Base-by-base conservation (phyloP, 2,797 vertebrate species). In the Sebastes alutus region DNA sequence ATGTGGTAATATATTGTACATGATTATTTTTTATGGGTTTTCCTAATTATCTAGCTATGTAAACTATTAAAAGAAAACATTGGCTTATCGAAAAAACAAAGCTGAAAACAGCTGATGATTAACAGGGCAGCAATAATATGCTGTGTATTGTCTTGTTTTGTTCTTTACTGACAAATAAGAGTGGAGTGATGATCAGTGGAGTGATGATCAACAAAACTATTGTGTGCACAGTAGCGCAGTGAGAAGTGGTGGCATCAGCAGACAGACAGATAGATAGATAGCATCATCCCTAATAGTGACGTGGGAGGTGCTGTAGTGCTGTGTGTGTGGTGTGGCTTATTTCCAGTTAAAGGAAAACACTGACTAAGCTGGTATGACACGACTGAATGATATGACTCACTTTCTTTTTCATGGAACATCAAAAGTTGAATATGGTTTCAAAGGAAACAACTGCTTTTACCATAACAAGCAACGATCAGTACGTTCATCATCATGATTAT, bases 341-440 rank as follows among this genome's bases (percentile, higher is more conserved):
- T 92, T 92, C 86, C 87, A 90, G 86, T 84, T 66, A 84, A 88
- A 81, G 72, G 74, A 83, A 87, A 86, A 81, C 60, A 76, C 77
- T 89, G 86, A 93, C 84, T 82, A 73, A 87, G 82, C 72, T 61
- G 1, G 0, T 46, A 29, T 81, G 80, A 89, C 82, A 72, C 71
- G 70, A 29, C 23, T 2, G 8, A 49, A 60, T 30, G 12, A 60
- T 30, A 29, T 94, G 92, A 94, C 60, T 93, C 92, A 93, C 64
- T 82, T 79, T 87, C 62, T 74, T 80, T 74, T 71, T 65, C 14
- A 56, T 30, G 30, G 62, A 77, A 83, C 32, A 64, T 25, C 62
- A 74, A 54, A 54, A 75, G n/a, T 35, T 10, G 73, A 68, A 33
- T 0, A 2, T 0, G 11, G 25, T 55, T 87, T 85, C 35, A 76